Conservation (phyloP, 2,113 vertebrate genomes). For the Vanacampus margaritifer region DNA sequence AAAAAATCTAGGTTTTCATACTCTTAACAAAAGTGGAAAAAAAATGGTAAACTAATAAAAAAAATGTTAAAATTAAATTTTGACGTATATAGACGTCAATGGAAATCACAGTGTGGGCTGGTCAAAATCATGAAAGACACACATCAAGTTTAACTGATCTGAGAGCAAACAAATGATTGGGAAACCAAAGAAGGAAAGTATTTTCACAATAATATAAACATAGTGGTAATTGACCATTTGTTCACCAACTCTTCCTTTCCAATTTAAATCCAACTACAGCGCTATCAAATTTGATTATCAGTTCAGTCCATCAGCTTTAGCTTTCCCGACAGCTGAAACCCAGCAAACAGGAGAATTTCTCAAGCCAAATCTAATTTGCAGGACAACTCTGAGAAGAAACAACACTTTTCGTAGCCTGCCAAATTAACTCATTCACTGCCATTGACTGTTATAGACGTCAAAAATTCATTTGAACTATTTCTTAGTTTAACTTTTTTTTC, state of each 20-base stretch:
- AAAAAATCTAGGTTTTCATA: too few relatives aligned
- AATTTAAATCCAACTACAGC: slow-evolving; percentile 24
- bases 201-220: slow-evolving; percentile 4
- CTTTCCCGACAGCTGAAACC: slow-evolving; percentile 16
- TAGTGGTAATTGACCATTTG: neutral
- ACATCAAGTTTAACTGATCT: neutral
- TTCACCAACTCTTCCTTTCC: slow-evolving; percentile 2
- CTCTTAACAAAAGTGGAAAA: too few relatives aligned
- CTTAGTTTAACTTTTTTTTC: too few relatives aligned
- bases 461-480: too few relatives aligned
- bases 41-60: too few relatives aligned
- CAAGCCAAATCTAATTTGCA: slow-evolving; percentile 6
- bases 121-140: neutral
- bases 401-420: too few relatives aligned
- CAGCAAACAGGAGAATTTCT: slow-evolving; percentile 32
- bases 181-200: neutral
- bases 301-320: slow-evolving; percentile 1
- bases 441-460: too few relatives aligned
- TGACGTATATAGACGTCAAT: too few relatives aligned
- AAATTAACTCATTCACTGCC: too few relatives aligned
- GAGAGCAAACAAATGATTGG: neutral
- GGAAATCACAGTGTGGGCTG: neutral
- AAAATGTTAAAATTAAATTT: too few relatives aligned
- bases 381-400: too few relatives aligned
- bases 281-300: slow-evolving; percentile 1